phyloP scores from a whole-genome alignment of 2,113 vertebrate species.

The Pagrus major region DNA sequence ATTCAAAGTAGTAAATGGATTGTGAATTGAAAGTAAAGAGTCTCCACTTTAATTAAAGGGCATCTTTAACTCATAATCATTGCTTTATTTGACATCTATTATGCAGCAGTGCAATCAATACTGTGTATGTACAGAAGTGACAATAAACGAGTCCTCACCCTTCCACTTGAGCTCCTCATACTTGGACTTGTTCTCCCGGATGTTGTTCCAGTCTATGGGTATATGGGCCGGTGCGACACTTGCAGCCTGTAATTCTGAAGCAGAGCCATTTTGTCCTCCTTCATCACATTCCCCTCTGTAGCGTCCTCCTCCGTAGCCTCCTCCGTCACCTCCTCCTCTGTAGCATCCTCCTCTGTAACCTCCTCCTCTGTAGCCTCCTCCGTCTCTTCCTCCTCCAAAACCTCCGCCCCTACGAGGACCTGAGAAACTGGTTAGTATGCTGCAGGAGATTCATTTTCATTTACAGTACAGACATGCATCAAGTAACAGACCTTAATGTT shows the following conservation, averaged over 20 bases:
- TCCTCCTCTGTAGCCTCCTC: neutral
- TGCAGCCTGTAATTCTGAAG: constrained; percentile 42
- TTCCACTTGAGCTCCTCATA: constrained; percentile 93
- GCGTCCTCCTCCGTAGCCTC: neutral
- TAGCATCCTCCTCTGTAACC: neutral
- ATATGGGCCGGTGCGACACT: neutral
- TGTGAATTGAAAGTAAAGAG: neutral
- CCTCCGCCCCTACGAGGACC: neutral
- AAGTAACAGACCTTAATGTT: neutral
- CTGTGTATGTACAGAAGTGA: neutral
- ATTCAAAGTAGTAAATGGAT: neutral
- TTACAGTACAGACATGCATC: neutral
- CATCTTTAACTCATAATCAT: neutral
- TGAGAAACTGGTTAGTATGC: constrained; percentile 21
- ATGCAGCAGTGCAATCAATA: neutral
- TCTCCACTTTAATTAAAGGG: too few relatives aligned
- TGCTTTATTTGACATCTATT: neutral
- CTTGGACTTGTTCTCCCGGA: constrained; percentile 89
- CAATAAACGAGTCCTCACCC: constrained; percentile 81
- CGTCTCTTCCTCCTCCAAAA: neutral
- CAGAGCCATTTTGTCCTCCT: constrained; percentile 27
- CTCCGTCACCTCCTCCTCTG: neutral
- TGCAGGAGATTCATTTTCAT: neutral
- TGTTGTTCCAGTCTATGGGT: constrained; percentile 88
- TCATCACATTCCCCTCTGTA: too few relatives aligned